These are phyloP conservation scores for Liasis olivaceus DNA, from an alignment of 2,797 vertebrate species.

Conservation along the genomic window DNA sequence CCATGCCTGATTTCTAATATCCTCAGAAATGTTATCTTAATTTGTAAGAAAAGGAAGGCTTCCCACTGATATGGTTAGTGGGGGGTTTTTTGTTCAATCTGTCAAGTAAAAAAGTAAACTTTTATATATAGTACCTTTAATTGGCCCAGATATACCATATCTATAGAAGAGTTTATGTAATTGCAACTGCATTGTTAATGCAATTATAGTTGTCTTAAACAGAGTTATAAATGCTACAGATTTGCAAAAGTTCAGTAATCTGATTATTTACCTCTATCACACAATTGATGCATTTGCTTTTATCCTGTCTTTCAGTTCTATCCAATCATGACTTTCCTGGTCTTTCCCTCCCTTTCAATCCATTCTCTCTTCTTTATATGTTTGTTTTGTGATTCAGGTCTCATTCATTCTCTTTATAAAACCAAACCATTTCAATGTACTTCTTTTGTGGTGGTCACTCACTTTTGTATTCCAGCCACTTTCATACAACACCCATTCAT, in stretches of 20 bases:
- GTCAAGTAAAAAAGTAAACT: conserved; percentile 17
- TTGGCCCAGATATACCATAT: conserved; percentile 4
- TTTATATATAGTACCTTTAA: conserved; percentile 12
- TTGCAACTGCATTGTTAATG: not conserved
- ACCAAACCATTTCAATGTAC: not conserved
- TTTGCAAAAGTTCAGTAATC: conserved; percentile 1
- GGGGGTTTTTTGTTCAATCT: conserved; percentile 10
- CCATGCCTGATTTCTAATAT: conserved; percentile 44
- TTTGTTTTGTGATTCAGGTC: not conserved
- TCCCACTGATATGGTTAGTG: conserved; percentile 28
- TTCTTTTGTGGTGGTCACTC: not conserved
- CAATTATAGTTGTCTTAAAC: conserved; percentile 8
- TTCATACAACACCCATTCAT: not conserved
- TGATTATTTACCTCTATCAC: not conserved
- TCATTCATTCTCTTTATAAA: not conserved
- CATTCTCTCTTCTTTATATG: not conserved
- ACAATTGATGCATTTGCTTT: not conserved
- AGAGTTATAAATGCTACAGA: conserved; percentile 1
- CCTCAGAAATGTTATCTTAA: conserved; percentile 43
- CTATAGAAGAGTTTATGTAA: not conserved
- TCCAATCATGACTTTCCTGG: not conserved
- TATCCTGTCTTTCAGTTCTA: not conserved
- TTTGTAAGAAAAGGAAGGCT: conserved; percentile 39
- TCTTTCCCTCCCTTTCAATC: not conserved
- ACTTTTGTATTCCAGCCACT: not conserved